Conservation (phyloP, 92 coral and sea anemone species). For the Porites cylindrica region DNA sequence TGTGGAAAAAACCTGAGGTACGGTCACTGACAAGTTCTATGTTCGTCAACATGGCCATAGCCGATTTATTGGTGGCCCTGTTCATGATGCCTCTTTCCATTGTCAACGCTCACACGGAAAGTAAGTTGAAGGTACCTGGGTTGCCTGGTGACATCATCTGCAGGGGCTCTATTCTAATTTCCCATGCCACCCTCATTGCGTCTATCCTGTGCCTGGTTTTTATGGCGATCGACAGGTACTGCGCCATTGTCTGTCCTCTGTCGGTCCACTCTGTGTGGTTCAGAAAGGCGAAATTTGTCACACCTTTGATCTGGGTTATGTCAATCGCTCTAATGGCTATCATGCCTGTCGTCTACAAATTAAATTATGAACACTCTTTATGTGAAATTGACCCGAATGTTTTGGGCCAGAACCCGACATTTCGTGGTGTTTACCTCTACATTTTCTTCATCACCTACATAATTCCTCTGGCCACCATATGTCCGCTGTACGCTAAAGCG, state of each 20-base stretch:
- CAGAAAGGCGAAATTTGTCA: not conserved
- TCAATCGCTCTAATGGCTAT: slow-evolving; percentile 5
- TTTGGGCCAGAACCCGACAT: not conserved
- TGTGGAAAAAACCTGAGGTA: slow-evolving; percentile 69
- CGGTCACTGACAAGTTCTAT: slow-evolving; percentile 65
- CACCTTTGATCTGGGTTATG: slow-evolving; percentile 1
- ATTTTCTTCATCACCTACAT: not conserved
- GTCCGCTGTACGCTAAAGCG: not conserved
- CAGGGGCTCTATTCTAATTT: slow-evolving; percentile 27
- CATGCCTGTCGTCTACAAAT: not conserved
- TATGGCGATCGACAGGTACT: slow-evolving; percentile 66
- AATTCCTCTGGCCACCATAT: not conserved
- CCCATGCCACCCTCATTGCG: slow-evolving; percentile 58
- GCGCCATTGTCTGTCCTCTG: slow-evolving; percentile 67
- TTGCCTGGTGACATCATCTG: not conserved
- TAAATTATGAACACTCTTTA: not conserved
- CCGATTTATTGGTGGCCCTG: slow-evolving; percentile 64
- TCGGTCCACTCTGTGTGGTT: slow-evolving; percentile 23
- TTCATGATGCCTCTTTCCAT: slow-evolving; percentile 69
- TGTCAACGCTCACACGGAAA: slow-evolving; percentile 26
- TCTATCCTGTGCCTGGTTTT: slow-evolving; percentile 62
- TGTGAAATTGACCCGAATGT: not conserved
- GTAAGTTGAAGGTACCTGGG: slow-evolving; percentile 52
- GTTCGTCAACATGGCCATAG: slow-evolving; percentile 73
- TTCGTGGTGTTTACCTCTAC: no score